phyloP scores from a whole-genome alignment of 2,113 vertebrate genomes.

The Perca fluviatilis region DNA sequence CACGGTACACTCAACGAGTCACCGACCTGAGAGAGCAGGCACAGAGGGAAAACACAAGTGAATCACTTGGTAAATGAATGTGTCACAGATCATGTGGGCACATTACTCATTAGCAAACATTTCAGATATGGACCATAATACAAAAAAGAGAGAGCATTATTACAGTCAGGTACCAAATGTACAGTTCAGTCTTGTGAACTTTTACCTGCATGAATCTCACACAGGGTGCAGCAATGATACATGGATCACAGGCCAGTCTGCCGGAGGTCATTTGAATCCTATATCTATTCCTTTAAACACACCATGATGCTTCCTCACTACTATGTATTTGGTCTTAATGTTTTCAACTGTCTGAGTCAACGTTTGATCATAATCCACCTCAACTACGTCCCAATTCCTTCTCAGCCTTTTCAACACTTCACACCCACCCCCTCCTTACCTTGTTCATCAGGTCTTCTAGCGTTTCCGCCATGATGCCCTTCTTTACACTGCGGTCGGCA shows the following conservation, averaged over 20 bases:
- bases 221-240: not conserved
- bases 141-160: not conserved
- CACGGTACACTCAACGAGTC: conserved; percentile 75
- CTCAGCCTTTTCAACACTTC: not conserved
- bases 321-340: not conserved
- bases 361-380: not conserved
- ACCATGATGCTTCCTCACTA: no score
- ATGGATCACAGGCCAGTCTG: not conserved
- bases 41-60: not conserved
- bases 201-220: not conserved
- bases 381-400: not conserved
- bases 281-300: no score
- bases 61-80: not conserved
- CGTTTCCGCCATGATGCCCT: conserved; percentile 82
- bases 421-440: conserved; percentile 81
- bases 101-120: not conserved
- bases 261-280: not conserved
- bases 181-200: not conserved
- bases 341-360: conserved; percentile 4
- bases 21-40: conserved; percentile 77
- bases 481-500: conserved; percentile 85
- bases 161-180: not conserved
- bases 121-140: not conserved
- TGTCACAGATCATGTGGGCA: not conserved
- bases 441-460: conserved; percentile 87